Evolutionary conservation across 2,797 vertebrate genomes (phyloP), one percentile per base, ranked within the genome.

Genomic region (Chrosomus eos): DNA sequence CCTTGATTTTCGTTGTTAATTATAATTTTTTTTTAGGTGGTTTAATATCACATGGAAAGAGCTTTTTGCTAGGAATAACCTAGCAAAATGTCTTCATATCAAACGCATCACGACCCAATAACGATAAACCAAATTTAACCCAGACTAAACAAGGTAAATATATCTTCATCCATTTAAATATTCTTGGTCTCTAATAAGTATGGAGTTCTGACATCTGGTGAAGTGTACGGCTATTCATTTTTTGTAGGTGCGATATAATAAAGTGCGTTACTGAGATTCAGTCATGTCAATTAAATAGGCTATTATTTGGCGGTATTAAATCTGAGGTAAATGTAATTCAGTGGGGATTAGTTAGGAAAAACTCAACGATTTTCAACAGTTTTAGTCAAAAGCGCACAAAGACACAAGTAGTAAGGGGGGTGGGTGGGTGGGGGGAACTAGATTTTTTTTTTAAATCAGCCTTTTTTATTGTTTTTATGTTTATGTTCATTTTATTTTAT

Each of bases 41-140:
- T 31, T 66, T 28, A 75, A 51, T 28, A 73, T 53, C 77, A 45
- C 60, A 93, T 93, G 92, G 92, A 90, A 82, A 91, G 72, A 7
- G 7, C 60, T 33, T 67, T 88, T 73, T 89, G 89, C 85, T 93
- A 90, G 88, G 87, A 80, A 72, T 48, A 26, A 75, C 79, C 76
- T 80, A 53, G 89, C 87, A 87, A 67, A 60, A 94, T 95, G 92
- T 72, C 76, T 73, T 43, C 58, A 1, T 3, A 31, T 82, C 3
- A 28, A 60, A 19, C 62, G 58, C 74, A 71, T 53, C 51, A 77
- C n/a, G 26, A 75, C 51, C 0, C 62, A 55, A 88, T 92, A 90
- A 89, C 66, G 7, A 10, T 33, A 23, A 19, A 19, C 33, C 18
- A 11, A 40, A 38, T 55, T 71, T 4, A 11, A 72, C 7, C 10